These are phyloP conservation scores for Psephotus haematonotus DNA, from an alignment of 2,113 vertebrate species.

Conservation along the genomic window DNA sequence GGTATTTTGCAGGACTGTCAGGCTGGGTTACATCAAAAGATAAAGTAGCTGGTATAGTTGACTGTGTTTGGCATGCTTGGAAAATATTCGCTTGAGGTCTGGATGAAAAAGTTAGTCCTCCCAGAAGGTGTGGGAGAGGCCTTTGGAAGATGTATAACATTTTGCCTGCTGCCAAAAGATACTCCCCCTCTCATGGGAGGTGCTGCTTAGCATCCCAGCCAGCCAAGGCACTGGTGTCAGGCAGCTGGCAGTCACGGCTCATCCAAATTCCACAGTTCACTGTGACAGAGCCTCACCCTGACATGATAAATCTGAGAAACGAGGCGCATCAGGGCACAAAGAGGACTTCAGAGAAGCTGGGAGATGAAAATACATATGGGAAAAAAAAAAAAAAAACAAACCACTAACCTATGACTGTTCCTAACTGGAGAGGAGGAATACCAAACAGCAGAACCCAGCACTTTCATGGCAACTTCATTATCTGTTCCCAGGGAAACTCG, in stretches of 20 bases:
- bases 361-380: not conserved
- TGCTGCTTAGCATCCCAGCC: not conserved
- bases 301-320: not conserved
- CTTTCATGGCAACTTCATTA: not conserved
- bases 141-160: not conserved
- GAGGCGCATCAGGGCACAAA: not conserved
- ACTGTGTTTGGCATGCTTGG: not conserved
- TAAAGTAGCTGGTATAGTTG: not conserved
- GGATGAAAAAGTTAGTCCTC: not conserved
- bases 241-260: not conserved
- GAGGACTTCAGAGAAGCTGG: not conserved
- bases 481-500: not conserved
- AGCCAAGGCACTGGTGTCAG: not conserved
- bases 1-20: not conserved
- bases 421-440: not conserved
- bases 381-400: not conserved
- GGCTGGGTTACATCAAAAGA: not conserved
- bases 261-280: not conserved
- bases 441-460: not conserved
- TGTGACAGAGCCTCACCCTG: not conserved
- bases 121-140: not conserved
- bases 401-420: not conserved
- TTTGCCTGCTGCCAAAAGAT: not conserved
- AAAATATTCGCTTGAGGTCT: not conserved
- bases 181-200: not conserved